Base-by-base conservation (phyloP, 2,113 vertebrate species). In the Ammospiza caudacuta region DNA sequence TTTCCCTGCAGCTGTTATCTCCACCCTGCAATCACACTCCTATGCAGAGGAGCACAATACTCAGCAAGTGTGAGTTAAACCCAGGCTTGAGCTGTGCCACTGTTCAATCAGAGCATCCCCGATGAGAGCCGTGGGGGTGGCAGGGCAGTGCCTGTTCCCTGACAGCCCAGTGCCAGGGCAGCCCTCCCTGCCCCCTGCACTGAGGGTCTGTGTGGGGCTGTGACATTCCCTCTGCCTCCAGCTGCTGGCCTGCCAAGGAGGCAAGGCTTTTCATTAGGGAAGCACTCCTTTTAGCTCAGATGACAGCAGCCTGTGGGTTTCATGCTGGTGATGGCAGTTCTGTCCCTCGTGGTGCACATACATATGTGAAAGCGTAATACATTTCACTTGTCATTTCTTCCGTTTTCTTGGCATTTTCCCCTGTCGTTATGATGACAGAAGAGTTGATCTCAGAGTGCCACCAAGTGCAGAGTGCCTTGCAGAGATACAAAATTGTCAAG, bases 141-240 rank as follows among this genome's bases (percentile, higher is more conserved):
- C 20, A 57, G 25, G 5, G 24, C 51, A 25, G 23, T 1, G 1
- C 59, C 81, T 75, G 39, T 15, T 87, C 66, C n/a, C 39, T 61
- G 78, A 17, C 78, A 76, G 44, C 58, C 52, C 8, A 24, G 63
- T 9, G 11, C 5, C 1, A 9, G 49, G 29, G 47, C 73, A 85
- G 81, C 87, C 47, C 31, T n/a, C 9, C 54, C 64, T 59, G 55
- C 23, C 41, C 35, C 25, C 46, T 33, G 75, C 2, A 2, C 52
- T 4, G 5, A 25, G 10, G 37, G 10, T 44, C 37, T 49, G 17
- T 6, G 15, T 8, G 20, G 11, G 51, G 41, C 8, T 0, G 0
- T 49, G 81, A 66, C 39, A 69, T 73, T 22, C 29, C 1, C 4
- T 44, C 51, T 83, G 51, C 58, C 43, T 51, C 43, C 76, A 55